A percentile compares a stretch with the other conserved stretches of the same genome.
Evolutionary conservation across 2,113 vertebrate genomes (phyloP).

Genomic region (Nansenia antarctica): DNA sequence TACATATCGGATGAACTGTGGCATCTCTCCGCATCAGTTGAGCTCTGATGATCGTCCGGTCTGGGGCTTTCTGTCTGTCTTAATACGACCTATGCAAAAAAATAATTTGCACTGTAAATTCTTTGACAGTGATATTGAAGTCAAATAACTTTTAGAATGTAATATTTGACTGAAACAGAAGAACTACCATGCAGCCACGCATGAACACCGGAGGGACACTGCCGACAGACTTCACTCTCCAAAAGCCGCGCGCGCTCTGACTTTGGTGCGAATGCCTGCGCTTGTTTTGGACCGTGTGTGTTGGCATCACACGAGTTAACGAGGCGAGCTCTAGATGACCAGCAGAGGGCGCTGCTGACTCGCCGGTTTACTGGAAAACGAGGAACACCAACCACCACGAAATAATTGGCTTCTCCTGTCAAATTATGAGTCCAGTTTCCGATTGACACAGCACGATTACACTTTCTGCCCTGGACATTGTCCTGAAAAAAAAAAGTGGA

Average conservation of each 20-base stretch:
- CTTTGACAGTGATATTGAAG: constrained; percentile 31
- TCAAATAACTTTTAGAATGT: constrained; percentile 16
- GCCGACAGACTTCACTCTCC: neutral
- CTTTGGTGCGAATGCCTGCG: constrained; percentile 47
- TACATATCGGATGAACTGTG: constrained; percentile 59
- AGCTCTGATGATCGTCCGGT: constrained; percentile 36
- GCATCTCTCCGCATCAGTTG: constrained; percentile 63
- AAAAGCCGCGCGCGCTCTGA: constrained; percentile 45
- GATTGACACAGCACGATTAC: neutral
- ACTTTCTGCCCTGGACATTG: neutral
- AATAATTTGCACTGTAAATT: constrained; percentile 35
- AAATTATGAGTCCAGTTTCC: neutral
- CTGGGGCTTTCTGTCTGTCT: constrained; percentile 26
- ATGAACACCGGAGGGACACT: constrained; percentile 35
- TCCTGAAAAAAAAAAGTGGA: no score
- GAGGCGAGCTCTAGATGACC: constrained; percentile 27
- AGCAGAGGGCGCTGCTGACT: constrained; percentile 56
- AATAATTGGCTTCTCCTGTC: neutral
- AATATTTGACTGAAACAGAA: constrained; percentile 8
- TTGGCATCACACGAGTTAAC: constrained; percentile 61
- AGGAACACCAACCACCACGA: neutral
- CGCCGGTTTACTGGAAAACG: constrained; percentile 30
- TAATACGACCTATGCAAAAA: no score
- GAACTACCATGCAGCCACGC: neutral
- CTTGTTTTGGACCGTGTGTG: constrained; percentile 53